phyloP scores from a whole-genome alignment of 2,888 invertebrate genomes.

The Calameuta idolon region DNA sequence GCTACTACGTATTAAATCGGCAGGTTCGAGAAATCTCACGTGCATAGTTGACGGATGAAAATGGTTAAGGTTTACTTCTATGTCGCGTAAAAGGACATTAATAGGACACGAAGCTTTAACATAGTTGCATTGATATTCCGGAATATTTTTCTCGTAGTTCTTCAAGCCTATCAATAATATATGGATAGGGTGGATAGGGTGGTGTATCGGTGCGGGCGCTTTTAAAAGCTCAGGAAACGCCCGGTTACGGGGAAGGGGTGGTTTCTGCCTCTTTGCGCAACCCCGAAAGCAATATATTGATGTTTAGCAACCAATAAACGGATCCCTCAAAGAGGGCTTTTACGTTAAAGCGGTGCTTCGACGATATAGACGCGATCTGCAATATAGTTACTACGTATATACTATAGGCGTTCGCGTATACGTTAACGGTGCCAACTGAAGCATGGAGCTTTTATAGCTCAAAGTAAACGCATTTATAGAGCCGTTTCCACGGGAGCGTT shows the following conservation, averaged over 20 bases:
- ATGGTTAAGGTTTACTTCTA: neutral
- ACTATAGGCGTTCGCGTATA: conserved; percentile 28
- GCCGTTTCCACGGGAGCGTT: conserved; percentile 43
- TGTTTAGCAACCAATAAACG: conserved; percentile 68
- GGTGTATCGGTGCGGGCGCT: conserved; percentile 32
- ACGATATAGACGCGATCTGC: neutral
- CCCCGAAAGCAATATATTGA: conserved; percentile 65
- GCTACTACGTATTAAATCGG: neutral
- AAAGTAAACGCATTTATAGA: conserved; percentile 66
- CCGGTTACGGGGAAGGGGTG: neutral
- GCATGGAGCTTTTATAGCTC: conserved; percentile 61
- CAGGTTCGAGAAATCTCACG: neutral
- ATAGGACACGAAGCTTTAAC: neutral
- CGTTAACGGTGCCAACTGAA: conserved; percentile 55
- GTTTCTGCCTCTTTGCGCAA: conserved; percentile 47
- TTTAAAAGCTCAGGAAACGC: conserved; percentile 57
- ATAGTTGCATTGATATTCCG: neutral
- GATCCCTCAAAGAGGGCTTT: conserved; percentile 66
- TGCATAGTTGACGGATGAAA: neutral
- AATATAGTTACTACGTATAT: conserved; percentile 1
- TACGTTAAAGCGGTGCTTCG: conserved; percentile 63
- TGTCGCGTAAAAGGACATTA: neutral
- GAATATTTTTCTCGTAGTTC: conserved; percentile 32
- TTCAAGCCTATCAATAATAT: neutral
- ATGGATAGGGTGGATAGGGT: neutral